Evolutionary conservation across 2,113 vertebrate species (phyloP).

Genomic region (human (Homo sapiens)): GRCh38 chr21:27622001-27622500

Average conservation of each 20-base stretch:
- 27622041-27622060: not conserved
- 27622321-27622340: not conserved
- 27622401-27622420: not conserved
- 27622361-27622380: not conserved
- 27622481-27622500: not conserved
- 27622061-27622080: not conserved
- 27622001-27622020: not conserved
- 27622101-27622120: not conserved
- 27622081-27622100: constrained; percentile 23
- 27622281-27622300: not conserved
- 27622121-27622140: not conserved
- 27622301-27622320: not conserved
- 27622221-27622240: not conserved
- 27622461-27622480: not conserved
- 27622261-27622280: not conserved
- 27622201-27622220: not conserved
- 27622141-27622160: not conserved
- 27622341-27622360: not conserved
- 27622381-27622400: not conserved
- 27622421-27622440: not conserved
- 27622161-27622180: not conserved
- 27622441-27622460: not conserved
- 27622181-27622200: not conserved
- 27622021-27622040: not conserved
- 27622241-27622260: not conserved